Conservation (phyloP, 2,888 invertebrate species). For the Phortica magna region DNA sequence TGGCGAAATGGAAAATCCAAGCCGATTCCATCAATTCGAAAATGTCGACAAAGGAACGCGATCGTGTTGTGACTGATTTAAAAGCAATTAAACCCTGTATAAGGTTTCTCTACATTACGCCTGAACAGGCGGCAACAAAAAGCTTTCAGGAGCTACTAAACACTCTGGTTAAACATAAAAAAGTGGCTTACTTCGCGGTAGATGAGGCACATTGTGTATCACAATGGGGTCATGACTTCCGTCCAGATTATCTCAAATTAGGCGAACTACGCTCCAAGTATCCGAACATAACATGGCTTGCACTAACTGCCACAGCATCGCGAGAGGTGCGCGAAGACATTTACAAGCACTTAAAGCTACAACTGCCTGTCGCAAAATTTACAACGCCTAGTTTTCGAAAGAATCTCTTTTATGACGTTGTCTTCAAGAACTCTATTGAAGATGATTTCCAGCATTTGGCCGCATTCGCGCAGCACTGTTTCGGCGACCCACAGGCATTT, state of each 20-base stretch:
- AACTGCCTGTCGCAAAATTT: slow-evolving; percentile 85
- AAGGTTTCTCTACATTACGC: slow-evolving; percentile 95
- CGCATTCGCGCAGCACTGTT: slow-evolving; percentile 84
- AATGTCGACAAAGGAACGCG: slow-evolving; percentile 87
- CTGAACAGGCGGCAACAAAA: slow-evolving; percentile 94
- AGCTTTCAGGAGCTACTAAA: slow-evolving; percentile 84
- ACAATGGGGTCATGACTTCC: slow-evolving; percentile 99
- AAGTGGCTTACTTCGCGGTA: slow-evolving; percentile 93
- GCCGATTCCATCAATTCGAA: slow-evolving; percentile 97
- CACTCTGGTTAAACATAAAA: slow-evolving; percentile 85
- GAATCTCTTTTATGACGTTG: slow-evolving; percentile 97
- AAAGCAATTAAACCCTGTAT: slow-evolving; percentile 86
- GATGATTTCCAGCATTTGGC: slow-evolving; percentile 90
- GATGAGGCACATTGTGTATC: slow-evolving; percentile 99
- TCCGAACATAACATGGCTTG: slow-evolving; percentile 89
- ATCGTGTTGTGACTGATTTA: slow-evolving; percentile 88
- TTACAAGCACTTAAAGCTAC: slow-evolving; percentile 84
- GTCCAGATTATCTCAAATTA: slow-evolving; percentile 95
- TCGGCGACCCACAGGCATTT: slow-evolving; percentile 78
- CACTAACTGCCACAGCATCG: slow-evolving; percentile 96
- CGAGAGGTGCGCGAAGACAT: slow-evolving; percentile 90
- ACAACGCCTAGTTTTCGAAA: slow-evolving; percentile 93
- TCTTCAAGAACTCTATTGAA: slow-evolving; percentile 89
- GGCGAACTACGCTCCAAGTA: slow-evolving; percentile 83
- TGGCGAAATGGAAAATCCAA: slow-evolving; percentile 86